Conservation (phyloP, 2,113 vertebrate genomes). For the Vulpes lagopus region DNA sequence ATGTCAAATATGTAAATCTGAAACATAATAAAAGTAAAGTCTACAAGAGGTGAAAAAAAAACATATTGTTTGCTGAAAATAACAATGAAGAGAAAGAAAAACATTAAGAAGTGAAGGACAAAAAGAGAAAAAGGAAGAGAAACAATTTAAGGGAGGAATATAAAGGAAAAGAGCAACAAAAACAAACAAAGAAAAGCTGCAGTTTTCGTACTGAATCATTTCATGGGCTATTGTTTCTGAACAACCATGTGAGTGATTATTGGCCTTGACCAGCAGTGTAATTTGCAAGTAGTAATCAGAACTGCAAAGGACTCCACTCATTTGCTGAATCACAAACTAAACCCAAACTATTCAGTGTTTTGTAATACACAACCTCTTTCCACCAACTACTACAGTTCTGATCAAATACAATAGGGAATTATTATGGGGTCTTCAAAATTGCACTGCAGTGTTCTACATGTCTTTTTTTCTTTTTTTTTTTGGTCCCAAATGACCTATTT, state of each 20-base stretch:
- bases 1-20: background rate
- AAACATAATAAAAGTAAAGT: background rate
- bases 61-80: background rate
- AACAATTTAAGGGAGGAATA: background rate
- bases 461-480: background rate
- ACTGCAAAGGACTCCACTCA: fast-evolving
- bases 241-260: background rate
- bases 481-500: background rate
- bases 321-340: background rate
- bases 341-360: background rate
- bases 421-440: background rate
- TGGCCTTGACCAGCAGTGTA: background rate
- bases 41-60: background rate
- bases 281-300: background rate
- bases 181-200: background rate
- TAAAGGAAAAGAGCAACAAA: background rate
- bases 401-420: background rate
- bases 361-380: background rate
- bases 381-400: background rate
- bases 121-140: background rate
- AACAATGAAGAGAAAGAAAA: background rate
- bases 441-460: background rate
- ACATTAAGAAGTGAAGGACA: background rate
- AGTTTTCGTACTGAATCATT: background rate
- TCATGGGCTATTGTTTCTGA: background rate